Evolutionary conservation across 2,113 vertebrate species (phyloP).

Genomic region (Amphiprion percula): DNA sequence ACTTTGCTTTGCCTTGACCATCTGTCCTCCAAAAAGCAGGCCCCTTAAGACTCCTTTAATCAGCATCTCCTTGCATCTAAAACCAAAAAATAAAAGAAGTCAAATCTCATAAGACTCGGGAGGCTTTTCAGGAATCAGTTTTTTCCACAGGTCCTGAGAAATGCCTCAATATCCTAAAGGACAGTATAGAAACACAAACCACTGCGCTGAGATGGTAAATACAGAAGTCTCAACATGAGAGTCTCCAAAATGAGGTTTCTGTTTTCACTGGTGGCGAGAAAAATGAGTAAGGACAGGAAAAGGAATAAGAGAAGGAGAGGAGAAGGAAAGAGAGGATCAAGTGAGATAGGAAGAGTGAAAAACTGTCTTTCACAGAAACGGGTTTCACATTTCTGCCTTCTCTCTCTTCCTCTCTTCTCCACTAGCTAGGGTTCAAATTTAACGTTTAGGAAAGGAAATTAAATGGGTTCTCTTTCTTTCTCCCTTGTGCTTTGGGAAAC

Average conservation of each 20-base stretch:
- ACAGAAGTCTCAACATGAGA: neutral
- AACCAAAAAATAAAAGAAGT: neutral
- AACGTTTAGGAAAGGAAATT: neutral
- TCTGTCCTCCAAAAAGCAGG: constrained; percentile 31
- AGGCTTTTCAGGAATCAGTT: constrained; percentile 1
- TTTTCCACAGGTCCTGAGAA: neutral
- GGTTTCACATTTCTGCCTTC: neutral
- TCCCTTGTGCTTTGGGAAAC: no score
- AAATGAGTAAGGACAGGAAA: neutral
- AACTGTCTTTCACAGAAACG: neutral
- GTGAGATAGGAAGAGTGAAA: neutral
- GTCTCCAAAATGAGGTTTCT: neutral
- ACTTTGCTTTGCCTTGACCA: constrained; percentile 39
- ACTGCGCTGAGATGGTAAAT: neutral
- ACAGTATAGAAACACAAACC: neutral
- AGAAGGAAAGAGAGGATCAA: neutral
- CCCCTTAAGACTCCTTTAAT: constrained; percentile 26
- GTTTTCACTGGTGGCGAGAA: neutral
- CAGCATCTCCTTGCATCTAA: neutral
- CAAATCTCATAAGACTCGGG: neutral
- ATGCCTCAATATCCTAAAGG: neutral
- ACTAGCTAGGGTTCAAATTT: neutral
- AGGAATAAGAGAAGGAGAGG: neutral
- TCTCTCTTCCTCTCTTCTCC: neutral
- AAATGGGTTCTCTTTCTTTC: neutral